These are phyloP conservation scores for Tautogolabrus adspersus DNA, from an alignment of 2,113 vertebrate genomes.

Conservation along the genomic window DNA sequence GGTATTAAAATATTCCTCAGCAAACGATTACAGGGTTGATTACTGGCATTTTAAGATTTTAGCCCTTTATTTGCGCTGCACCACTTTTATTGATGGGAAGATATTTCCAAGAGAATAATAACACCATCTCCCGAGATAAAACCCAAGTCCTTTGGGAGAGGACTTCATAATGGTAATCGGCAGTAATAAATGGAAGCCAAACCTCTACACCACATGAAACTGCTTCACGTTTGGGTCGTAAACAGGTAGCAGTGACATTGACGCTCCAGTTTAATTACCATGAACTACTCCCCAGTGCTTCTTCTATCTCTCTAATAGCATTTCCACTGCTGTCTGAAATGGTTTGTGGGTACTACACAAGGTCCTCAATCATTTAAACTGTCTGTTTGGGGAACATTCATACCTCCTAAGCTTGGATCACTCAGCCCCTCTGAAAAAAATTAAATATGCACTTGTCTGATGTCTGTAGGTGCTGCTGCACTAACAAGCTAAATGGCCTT, in stretches of 20 bases:
- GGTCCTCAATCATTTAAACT: constrained; percentile 73
- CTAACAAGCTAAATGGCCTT: constrained; percentile 79
- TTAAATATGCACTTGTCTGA: constrained; percentile 65
- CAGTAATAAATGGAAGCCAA: constrained; percentile 67
- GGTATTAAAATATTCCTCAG: constrained; percentile 6
- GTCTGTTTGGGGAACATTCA: constrained; percentile 67
- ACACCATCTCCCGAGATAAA: constrained; percentile 44
- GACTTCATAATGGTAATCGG: constrained; percentile 53
- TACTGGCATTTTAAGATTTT: neutral
- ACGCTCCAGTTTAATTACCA: constrained; percentile 78
- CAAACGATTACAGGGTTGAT: neutral
- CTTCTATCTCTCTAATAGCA: constrained; percentile 74
- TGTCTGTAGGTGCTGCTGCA: constrained; percentile 49
- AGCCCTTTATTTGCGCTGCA: constrained; percentile 4
- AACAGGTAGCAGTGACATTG: constrained; percentile 76
- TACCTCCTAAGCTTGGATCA: constrained; percentile 52
- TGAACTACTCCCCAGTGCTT: constrained; percentile 74
- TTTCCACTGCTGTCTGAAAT: constrained; percentile 68
- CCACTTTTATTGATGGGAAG: constrained; percentile 9
- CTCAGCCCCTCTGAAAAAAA: constrained; percentile 55
- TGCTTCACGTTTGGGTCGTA: constrained; percentile 63
- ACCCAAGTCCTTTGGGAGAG: constrained; percentile 21
- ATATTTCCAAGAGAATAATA: constrained; percentile 41
- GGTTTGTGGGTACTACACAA: constrained; percentile 65
- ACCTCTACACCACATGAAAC: constrained; percentile 50